Percentiles rank a stretch among this genome's conserved stretches.
Evolutionary conservation across 2,113 vertebrate species (phyloP).

Genomic region (Rallus limicola): DNA sequence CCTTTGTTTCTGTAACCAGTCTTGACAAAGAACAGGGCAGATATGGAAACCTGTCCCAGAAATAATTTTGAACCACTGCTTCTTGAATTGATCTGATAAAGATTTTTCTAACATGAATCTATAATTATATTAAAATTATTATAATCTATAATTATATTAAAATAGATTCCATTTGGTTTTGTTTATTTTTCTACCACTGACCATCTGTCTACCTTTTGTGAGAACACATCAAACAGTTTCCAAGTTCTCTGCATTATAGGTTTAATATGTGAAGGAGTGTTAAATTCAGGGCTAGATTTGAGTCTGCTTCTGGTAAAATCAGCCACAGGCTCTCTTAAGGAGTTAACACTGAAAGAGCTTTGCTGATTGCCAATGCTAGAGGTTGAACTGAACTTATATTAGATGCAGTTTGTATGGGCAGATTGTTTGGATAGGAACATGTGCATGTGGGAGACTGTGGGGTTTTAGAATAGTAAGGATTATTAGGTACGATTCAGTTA

Average conservation of each 20-base stretch:
- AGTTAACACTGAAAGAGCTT: background rate
- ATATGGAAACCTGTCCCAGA: background rate
- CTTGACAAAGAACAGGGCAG: background rate
- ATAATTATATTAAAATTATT: background rate
- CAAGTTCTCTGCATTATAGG: background rate
- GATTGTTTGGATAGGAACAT: background rate
- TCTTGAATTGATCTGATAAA: background rate
- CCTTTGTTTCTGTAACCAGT: background rate
- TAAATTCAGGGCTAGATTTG: background rate
- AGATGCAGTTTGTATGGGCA: background rate
- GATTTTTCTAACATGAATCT: background rate
- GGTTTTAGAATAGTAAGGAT: background rate
- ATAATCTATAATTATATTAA: background rate
- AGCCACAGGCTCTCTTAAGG: background rate
- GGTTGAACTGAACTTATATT: background rate
- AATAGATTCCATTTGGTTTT: background rate
- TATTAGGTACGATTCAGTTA: background rate
- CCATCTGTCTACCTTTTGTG: background rate
- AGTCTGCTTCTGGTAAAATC: background rate
- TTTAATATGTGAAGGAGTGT: background rate
- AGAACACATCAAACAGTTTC: background rate
- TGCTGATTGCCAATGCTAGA: background rate
- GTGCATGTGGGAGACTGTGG: background rate
- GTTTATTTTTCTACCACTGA: background rate
- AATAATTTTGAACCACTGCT: background rate